phyloP scores from a whole-genome alignment of 2,113 vertebrate genomes.

The Laticauda laticaudata region DNA sequence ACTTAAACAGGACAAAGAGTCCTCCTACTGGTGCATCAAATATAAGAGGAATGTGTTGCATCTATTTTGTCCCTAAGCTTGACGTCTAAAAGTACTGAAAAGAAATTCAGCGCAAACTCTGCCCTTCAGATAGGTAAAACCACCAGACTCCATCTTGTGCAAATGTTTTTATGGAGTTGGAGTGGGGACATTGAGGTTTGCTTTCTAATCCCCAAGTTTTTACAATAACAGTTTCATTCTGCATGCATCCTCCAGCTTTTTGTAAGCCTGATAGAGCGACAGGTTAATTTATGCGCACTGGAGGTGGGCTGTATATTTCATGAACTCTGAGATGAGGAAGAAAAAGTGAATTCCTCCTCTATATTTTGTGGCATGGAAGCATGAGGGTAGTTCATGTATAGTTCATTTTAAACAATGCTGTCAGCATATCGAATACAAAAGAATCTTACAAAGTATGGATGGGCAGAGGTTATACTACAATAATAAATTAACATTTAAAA shows the following conservation, averaged over 20 bases:
- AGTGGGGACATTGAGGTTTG: neutral
- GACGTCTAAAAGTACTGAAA: neutral
- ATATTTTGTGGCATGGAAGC: neutral
- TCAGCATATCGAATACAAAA: neutral
- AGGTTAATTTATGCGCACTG: neutral
- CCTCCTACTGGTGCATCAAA: neutral
- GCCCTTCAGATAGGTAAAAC: neutral
- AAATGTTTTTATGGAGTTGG: neutral
- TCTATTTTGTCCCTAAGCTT: neutral
- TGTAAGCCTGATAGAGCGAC: neutral
- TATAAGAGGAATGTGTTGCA: neutral
- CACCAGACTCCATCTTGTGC: neutral
- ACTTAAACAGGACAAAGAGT: neutral
- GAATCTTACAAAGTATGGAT: neutral
- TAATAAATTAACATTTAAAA: slow-evolving; percentile 1
- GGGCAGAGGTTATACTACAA: neutral
- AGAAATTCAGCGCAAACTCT: neutral
- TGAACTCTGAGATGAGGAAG: neutral
- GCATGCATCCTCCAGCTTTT: neutral
- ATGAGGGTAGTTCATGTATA: neutral
- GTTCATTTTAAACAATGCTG: neutral
- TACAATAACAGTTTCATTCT: neutral
- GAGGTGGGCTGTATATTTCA: neutral
- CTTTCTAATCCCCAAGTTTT: neutral
- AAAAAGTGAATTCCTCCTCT: neutral